Base-by-base conservation (phyloP, 2,797 vertebrate species). In the Aythya fuligula region DNA sequence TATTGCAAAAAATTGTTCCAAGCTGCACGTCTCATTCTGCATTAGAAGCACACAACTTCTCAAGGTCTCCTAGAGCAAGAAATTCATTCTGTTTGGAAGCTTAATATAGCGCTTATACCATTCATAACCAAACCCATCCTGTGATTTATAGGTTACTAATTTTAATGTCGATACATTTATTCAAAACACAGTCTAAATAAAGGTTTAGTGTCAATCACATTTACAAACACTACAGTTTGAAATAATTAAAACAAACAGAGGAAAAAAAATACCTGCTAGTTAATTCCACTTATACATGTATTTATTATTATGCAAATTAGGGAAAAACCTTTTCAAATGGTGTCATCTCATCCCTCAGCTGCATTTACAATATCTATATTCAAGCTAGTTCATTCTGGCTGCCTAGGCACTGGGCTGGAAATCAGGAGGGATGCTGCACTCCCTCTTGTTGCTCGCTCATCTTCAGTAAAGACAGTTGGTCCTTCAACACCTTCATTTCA, bases 181-280 rank as follows among this genome's bases (percentile, higher is more conserved):
- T 96, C 94, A 94, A 97, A 96, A 41, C 83, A 95, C 87, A 96
- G 64, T 87, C 93, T 95, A 95, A 95, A 96, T 93, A 96, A 95
- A 91, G 94, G 67, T 96, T 97, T 97, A 97, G 90, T 94, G 94
- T 96, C 84, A 8, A 97, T 97, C 97, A 93, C 96, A 97, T 97
- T 97, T 96, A 93, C 94, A 97, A 97, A 97, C 97, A 96, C 58
- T 77, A 61, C 67, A 64, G 71, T 91, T 87, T 78, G 86, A 91
- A 97, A 96, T 97, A 97, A 97, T 97, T 93, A 96, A 97, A 97
- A 97, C 96, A 97, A 97, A 97, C 90, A 97, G 71, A 88, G 0
- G 2, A 53, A 93, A 95, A 93, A 96, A 97, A 95, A 72, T 12
- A 58, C 85, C 81, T 92, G 72, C 69, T 89, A 88, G 96, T 94